Conservation (phyloP, 2,113 vertebrate species). For the Corydoras maculifer region DNA sequence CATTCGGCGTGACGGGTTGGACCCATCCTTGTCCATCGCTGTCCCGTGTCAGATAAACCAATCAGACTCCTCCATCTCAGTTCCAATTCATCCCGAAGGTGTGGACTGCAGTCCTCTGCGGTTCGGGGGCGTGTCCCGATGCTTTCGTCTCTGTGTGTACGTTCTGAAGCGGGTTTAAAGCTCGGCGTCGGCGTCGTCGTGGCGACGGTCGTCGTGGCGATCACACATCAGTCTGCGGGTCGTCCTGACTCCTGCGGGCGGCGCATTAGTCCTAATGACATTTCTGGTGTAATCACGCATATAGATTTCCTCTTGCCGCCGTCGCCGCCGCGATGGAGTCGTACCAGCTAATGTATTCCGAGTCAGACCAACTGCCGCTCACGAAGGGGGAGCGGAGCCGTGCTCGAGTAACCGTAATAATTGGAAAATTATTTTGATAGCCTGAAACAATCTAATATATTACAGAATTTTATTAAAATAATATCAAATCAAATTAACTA, state of each 20-base stretch:
- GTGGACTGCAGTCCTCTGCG: too few relatives aligned
- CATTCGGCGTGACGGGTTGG: too few relatives aligned
- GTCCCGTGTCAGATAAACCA: too few relatives aligned
- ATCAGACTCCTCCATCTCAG: too few relatives aligned
- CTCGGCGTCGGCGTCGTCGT: conserved; percentile 40
- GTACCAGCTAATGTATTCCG: conserved; percentile 91
- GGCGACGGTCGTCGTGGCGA: conserved; percentile 44
- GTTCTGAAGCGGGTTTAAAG: conserved; percentile 46
- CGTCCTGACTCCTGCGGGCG: conserved; percentile 55
- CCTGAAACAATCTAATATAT: conserved; percentile 99
- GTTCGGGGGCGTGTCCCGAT: too few relatives aligned
- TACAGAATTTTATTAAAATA: conserved; percentile 99
- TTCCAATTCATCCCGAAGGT: too few relatives aligned
- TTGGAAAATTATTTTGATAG: conserved; percentile 99
- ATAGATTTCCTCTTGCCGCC: conserved; percentile 67
- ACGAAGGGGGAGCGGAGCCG: conserved; percentile 66
- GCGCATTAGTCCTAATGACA: conserved; percentile 70
- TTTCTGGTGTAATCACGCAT: conserved; percentile 84
- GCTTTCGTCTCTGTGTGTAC: too few relatives aligned
- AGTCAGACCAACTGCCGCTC: conserved; percentile 88
- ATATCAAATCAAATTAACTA: conserved; percentile 99
- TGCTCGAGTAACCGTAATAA: conserved; percentile 99
- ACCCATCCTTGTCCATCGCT: too few relatives aligned
- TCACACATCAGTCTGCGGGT: conserved; percentile 55
- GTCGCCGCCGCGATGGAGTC: conserved; percentile 75